Conservation (phyloP, 2,797 vertebrate genomes). For the Hyperoplus immaculatus region DNA sequence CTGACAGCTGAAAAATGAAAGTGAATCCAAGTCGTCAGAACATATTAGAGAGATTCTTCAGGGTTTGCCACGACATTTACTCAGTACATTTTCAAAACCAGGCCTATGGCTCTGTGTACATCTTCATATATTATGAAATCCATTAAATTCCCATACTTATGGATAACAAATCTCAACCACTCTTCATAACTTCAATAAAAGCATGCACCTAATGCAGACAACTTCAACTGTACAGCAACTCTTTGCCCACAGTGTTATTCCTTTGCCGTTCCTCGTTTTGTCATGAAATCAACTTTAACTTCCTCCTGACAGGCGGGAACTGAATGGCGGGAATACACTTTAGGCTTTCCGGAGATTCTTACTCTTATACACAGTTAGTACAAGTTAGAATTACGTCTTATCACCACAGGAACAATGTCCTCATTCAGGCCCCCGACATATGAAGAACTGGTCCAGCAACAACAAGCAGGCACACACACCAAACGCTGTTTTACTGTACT, state of each 20-base stretch:
- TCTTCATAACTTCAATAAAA: background rate
- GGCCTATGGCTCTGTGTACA: background rate
- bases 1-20: background rate
- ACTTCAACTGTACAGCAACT: background rate
- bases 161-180: background rate
- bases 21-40: background rate
- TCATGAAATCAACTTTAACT: constrained; percentile 54
- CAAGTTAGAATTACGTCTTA: constrained; percentile 67
- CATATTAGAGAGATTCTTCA: background rate
- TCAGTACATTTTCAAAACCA: background rate
- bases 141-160: constrained; percentile 8
- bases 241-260: background rate
- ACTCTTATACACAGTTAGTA: constrained; percentile 38
- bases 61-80: too few relatives aligned
- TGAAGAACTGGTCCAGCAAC: constrained; percentile 56
- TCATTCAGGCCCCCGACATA: constrained; percentile 53
- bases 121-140: background rate
- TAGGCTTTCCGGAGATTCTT: constrained; percentile 57
- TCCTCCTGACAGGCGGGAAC: constrained; percentile 43
- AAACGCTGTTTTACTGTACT: background rate
- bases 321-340: constrained; percentile 61
- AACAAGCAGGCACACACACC: constrained; percentile 22
- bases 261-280: constrained; percentile 27
- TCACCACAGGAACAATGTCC: constrained; percentile 72
- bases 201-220: background rate